phyloP scores from a whole-genome alignment of 2,888 invertebrate genomes.

The Bellardia bayeri region DNA sequence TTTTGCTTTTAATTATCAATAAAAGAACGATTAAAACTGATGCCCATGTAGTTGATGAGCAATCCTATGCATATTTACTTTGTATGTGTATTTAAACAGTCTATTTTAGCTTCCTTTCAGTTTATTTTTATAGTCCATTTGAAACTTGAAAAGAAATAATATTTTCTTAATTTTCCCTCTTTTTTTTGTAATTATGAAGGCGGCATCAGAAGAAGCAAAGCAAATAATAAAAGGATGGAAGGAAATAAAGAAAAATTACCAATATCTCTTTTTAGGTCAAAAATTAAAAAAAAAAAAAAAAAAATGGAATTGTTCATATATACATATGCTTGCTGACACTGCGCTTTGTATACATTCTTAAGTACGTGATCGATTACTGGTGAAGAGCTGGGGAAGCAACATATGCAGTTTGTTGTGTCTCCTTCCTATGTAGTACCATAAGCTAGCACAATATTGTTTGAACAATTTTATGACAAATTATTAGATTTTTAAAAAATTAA shows the following conservation, averaged over 20 bases:
- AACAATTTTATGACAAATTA: too few species aligned
- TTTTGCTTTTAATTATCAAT: slow-evolving; percentile 70
- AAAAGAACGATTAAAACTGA: slow-evolving; percentile 71
- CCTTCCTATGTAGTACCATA: not conserved
- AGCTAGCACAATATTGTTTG: not conserved
- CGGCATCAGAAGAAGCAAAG: slow-evolving; percentile 35
- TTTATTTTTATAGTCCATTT: slow-evolving; percentile 45
- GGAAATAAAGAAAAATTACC: slow-evolving; percentile 13
- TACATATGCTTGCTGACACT: not conserved
- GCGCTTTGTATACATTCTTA: not conserved
- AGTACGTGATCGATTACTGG: slow-evolving; percentile 2
- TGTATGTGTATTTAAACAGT: slow-evolving; percentile 43
- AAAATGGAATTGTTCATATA: slow-evolving; percentile 7
- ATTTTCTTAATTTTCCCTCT: slow-evolving; percentile 9
- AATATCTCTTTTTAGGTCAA: slow-evolving; percentile 53
- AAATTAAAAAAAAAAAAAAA: slow-evolving; percentile 24
- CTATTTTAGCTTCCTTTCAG: slow-evolving; percentile 21
- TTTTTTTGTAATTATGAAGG: slow-evolving; percentile 68
- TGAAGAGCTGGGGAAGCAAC: not conserved
- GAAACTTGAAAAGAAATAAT: slow-evolving; percentile 46
- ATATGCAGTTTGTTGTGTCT: not conserved
- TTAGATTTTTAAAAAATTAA: too few species aligned
- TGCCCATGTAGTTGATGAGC: slow-evolving; percentile 71
- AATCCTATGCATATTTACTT: slow-evolving; percentile 51
- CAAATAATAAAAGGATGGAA: slow-evolving; percentile 32